Percentiles rank a stretch among this genome's conserved stretches.
phyloP scores from a whole-genome alignment of 2,888 invertebrate genomes.

The Pyrgus malvae region DNA sequence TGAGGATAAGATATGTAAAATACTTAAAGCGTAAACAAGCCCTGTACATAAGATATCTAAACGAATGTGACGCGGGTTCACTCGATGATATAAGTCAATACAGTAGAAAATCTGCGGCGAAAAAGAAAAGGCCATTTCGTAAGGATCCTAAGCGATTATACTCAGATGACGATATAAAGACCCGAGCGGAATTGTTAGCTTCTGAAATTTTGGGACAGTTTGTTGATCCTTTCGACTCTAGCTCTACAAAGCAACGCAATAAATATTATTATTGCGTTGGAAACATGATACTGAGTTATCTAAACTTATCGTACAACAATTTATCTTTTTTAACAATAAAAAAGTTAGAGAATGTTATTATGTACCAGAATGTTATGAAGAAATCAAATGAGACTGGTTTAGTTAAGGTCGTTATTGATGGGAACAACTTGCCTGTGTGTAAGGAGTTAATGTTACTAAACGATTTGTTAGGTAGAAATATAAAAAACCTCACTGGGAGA shows the following conservation, averaged over 20 bases:
- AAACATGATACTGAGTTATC: slow-evolving; percentile 50
- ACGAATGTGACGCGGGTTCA: slow-evolving; percentile 29
- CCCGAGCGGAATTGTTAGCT: slow-evolving; percentile 42
- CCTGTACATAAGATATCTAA: slow-evolving; percentile 30
- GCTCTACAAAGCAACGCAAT: slow-evolving; percentile 35
- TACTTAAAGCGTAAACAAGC: slow-evolving; percentile 34
- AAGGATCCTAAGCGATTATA: slow-evolving; percentile 21
- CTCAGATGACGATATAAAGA: slow-evolving; percentile 33
- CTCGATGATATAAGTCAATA: slow-evolving; percentile 33
- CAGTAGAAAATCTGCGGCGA: slow-evolving; percentile 32
- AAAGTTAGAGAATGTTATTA: slow-evolving; percentile 43
- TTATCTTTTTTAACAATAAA: slow-evolving; percentile 45
- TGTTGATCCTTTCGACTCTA: slow-evolving; percentile 44
- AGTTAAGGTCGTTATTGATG: slow-evolving; percentile 49
- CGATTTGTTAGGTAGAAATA: slow-evolving; percentile 12
- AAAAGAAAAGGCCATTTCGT: slow-evolving; percentile 33
- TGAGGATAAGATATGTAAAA: slow-evolving; percentile 36
- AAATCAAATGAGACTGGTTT: slow-evolving; percentile 43
- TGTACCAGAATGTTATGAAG: slow-evolving; percentile 44
- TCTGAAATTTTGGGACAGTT: slow-evolving; percentile 44
- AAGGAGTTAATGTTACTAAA: slow-evolving; percentile 16
- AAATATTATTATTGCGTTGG: slow-evolving; percentile 43
- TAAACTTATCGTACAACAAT: slow-evolving; percentile 59
- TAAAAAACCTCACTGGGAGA: slow-evolving; percentile 28
- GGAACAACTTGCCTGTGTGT: slow-evolving; percentile 48